A percentile compares a stretch with the other conserved stretches of the same genome.
Evolutionary conservation across 2,888 invertebrate species (phyloP).

Genomic region (Arge pagana): DNA sequence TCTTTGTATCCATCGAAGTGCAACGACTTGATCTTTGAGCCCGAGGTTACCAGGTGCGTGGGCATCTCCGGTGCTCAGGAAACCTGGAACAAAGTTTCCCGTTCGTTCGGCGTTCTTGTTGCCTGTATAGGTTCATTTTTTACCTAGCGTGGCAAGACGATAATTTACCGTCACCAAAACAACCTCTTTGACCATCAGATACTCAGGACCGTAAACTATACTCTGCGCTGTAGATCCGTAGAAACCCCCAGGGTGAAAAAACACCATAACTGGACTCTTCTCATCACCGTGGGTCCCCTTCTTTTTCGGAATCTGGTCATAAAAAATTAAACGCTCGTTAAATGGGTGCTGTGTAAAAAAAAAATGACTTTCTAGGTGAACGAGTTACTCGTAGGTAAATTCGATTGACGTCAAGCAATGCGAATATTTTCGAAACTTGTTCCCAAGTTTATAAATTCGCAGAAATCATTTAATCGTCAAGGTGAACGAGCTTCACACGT

Average conservation of each 20-base stretch:
- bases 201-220: conserved; percentile 47
- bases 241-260: conserved; percentile 73
- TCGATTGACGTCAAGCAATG: no score
- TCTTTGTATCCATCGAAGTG: conserved; percentile 68
- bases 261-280: conserved; percentile 67
- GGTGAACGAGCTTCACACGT: no score
- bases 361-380: background rate
- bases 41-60: conserved; percentile 73
- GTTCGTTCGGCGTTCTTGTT: background rate
- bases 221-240: conserved; percentile 67
- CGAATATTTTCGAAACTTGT: no score
- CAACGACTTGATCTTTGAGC: conserved; percentile 72
- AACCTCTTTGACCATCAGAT: conserved; percentile 46
- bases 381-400: background rate
- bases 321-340: no score
- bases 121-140: no score
- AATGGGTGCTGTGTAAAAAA: background rate
- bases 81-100: no score
- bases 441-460: no score
- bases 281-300: no score
- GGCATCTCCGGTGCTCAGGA: conserved; percentile 69
- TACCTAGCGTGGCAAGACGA: conserved; percentile 50
- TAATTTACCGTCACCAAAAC: conserved; percentile 51
- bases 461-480: no score
- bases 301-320: no score